Percentiles rank a stretch among this genome's conserved stretches.
Conservation (phyloP, 2,797 vertebrate genomes). For the Simalia tracyae region DNA sequence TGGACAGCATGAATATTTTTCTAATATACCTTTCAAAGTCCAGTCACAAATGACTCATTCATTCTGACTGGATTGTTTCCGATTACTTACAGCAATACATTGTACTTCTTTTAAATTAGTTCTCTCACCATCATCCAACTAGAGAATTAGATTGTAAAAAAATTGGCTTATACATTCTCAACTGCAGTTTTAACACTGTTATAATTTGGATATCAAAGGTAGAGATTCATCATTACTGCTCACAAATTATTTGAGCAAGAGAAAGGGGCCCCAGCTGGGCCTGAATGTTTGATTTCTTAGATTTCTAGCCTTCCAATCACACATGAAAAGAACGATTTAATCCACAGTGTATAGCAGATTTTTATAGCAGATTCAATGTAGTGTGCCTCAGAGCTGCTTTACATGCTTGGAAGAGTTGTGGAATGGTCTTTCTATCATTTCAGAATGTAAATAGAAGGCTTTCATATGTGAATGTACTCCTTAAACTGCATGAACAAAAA, state of each 20-base stretch:
- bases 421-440: background rate
- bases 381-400: background rate
- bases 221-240: background rate
- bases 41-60: slow-evolving; percentile 38
- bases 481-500: background rate
- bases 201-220: background rate
- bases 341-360: background rate
- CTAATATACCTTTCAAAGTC: slow-evolving; percentile 38
- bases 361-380: background rate
- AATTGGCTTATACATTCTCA: background rate
- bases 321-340: background rate
- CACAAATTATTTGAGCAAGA: slow-evolving; percentile 3
- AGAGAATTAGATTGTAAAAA: background rate
- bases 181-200: slow-evolving; percentile 16
- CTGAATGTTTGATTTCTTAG: background rate
- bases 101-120: background rate
- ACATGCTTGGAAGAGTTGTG: background rate
- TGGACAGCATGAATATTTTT: slow-evolving; percentile 54
- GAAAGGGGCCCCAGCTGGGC: background rate
- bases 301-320: background rate
- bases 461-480: background rate
- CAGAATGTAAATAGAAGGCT: background rate
- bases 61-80: slow-evolving; percentile 16
- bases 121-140: background rate
- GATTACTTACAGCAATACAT: background rate